These are phyloP conservation scores for Apodemia duryi DNA, from an alignment of 2,888 invertebrate genomes.

Conservation along the genomic window DNA sequence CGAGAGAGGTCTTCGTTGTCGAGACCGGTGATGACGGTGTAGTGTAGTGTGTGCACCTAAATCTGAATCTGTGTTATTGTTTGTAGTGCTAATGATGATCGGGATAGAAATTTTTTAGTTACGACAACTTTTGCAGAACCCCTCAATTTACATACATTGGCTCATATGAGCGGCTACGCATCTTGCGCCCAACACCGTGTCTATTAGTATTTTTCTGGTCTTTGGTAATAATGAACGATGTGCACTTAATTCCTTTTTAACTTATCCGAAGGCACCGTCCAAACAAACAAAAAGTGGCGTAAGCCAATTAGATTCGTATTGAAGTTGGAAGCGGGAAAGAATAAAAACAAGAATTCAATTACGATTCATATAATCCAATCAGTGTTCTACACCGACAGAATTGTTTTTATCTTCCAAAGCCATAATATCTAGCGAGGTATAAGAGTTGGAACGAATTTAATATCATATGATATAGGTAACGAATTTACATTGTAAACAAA, in stretches of 20 bases:
- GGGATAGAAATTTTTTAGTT: too few relatives aligned
- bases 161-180: too few relatives aligned
- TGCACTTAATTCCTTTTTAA: neutral
- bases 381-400: constrained; percentile 28
- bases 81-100: too few relatives aligned
- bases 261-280: constrained; percentile 2
- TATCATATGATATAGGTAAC: neutral
- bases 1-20: too few relatives aligned
- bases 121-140: too few relatives aligned
- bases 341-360: constrained; percentile 34
- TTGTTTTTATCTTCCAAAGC: constrained; percentile 27
- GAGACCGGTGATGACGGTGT: too few relatives aligned
- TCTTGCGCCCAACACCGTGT: too few relatives aligned
- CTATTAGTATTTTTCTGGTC: too few relatives aligned
- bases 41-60: too few relatives aligned
- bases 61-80: too few relatives aligned
- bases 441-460: neutral
- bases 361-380: constrained; percentile 33
- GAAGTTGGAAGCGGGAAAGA: constrained; percentile 28
- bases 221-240: neutral
- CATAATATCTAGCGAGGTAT: constrained; percentile 5
- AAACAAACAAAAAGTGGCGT: constrained; percentile 25
- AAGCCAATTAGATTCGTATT: constrained; percentile 27
- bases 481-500: neutral
- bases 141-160: too few relatives aligned